Conservation (phyloP, 2,888 invertebrate species). For the Julus scanicus region DNA sequence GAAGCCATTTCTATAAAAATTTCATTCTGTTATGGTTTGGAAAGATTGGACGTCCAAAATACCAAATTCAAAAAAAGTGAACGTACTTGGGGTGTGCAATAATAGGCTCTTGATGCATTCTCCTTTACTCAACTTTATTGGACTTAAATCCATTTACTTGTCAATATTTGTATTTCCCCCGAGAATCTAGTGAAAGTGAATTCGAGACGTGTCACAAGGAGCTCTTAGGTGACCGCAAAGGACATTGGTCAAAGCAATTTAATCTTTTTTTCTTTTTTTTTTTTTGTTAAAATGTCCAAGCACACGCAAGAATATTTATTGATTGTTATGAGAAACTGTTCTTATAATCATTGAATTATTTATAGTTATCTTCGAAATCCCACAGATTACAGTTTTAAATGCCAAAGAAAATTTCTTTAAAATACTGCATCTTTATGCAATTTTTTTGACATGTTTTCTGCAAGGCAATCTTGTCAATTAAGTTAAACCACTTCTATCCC, state of each 20-base stretch:
- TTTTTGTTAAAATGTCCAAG: no score
- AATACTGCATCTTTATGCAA: no score
- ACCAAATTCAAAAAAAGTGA: neutral
- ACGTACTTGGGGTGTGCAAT: neutral
- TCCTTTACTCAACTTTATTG: conserved; percentile 27
- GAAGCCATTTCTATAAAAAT: conserved; percentile 7
- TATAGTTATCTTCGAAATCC: neutral
- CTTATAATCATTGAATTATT: neutral
- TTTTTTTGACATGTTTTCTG: no score
- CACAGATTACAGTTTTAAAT: no score
- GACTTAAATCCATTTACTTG: conserved; percentile 33
- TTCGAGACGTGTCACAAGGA: neutral
- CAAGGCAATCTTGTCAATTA: no score
- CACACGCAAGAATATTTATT: neutral
- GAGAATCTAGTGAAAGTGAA: neutral
- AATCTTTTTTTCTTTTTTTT: neutral
- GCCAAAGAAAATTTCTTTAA: no score
- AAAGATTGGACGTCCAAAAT: neutral
- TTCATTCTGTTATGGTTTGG: neutral
- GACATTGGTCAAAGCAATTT: conserved; percentile 20
- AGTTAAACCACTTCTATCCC: no score
- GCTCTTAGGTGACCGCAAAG: neutral
- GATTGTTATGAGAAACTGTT: neutral
- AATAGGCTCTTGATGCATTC: neutral
- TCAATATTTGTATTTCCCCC: conserved; percentile 13